These are phyloP conservation scores for Spea bombifrons DNA, from an alignment of 2,113 vertebrate species.

Conservation along the genomic window DNA sequence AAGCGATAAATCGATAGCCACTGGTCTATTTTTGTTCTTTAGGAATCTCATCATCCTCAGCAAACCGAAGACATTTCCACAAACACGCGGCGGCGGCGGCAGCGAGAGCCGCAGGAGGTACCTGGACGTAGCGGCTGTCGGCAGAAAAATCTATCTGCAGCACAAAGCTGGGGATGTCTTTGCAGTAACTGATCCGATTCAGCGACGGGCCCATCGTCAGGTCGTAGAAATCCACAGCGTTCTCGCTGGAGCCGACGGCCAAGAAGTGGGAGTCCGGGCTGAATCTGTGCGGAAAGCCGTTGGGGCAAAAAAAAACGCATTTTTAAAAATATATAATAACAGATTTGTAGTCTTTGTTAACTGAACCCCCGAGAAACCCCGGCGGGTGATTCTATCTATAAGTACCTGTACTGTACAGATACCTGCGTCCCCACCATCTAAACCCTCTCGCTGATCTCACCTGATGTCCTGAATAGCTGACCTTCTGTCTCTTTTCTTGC, in stretches of 20 bases:
- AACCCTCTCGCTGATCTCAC: slow-evolving; percentile 62
- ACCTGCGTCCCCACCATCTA: background rate
- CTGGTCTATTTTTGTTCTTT: too few species aligned
- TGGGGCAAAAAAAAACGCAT: too few species aligned
- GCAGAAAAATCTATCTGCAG: slow-evolving; percentile 97
- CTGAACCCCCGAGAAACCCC: too few species aligned
- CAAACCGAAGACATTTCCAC: too few species aligned
- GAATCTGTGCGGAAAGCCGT: slow-evolving; percentile 68
- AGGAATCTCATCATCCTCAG: too few species aligned
- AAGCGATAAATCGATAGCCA: too few species aligned
- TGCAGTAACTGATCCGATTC: slow-evolving; percentile 91
- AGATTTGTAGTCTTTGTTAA: too few species aligned
- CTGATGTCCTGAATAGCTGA: slow-evolving; percentile 92
- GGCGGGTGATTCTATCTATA: too few species aligned
- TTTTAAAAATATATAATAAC: too few species aligned
- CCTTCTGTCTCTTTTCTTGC: slow-evolving; percentile 90
- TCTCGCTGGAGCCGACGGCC: slow-evolving; percentile 90
- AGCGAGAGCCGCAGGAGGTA: slow-evolving; percentile 48
- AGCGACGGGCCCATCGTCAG: slow-evolving; percentile 86
- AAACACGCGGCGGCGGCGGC: too few species aligned
- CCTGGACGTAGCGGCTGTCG: slow-evolving; percentile 85
- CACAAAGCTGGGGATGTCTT: slow-evolving; percentile 91
- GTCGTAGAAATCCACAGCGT: slow-evolving; percentile 95
- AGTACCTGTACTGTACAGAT: background rate
- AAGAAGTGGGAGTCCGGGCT: slow-evolving; percentile 89